Base-by-base conservation (phyloP, 2,888 invertebrate species). In the Chironomus tentans region DNA sequence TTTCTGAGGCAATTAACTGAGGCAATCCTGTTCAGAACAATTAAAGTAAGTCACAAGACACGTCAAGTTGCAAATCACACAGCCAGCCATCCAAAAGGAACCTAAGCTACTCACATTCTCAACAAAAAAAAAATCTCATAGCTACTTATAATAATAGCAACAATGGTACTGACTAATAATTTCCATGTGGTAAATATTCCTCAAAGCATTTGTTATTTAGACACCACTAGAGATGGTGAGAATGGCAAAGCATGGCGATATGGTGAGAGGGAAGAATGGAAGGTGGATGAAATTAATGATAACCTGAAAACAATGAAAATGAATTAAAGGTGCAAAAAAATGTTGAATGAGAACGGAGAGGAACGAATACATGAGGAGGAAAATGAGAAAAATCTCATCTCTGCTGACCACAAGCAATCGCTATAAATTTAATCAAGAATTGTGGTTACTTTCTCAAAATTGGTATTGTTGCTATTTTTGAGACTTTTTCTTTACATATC, bases 171-270 rank as follows among this genome's bases (percentile, higher is more conserved):
- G 47, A 46, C 74, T 65, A 74, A 68, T 74, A 74, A 68, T 74
- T 74, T 65, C 48, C 62, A 73, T 73, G 73, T 73, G 73, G 62
- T 62, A 65, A 62, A 46, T 56, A 46, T 73, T 56, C 74, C 68
- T 22, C 24, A 24, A 74, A 47, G 46, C 74, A 74, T 65, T 74
- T 68, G 65, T 74, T 74, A 47, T 68, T 74, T 74, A 72, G 61
- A 72, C 50, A 15, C 65, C 15, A 38, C 38, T 38, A 38, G 5
- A 28, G 38, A 38, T 38, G 38, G 10, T 38, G 38, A 38, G 38
- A 38, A 38, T 38, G 10, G 38, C 15, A 62, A 12, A 62, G 18
- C 62, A 12, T 62, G 15, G 21, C 2, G 21, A 21, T 62, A 12
- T 12, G 56, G n/a, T 22, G 13, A 18, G 61, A 56, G 18, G 28